Evolutionary conservation across 2,888 invertebrate species (phyloP), one percentile per base, ranked within the genome.

Genomic region (Orgyia antiqua): DNA sequence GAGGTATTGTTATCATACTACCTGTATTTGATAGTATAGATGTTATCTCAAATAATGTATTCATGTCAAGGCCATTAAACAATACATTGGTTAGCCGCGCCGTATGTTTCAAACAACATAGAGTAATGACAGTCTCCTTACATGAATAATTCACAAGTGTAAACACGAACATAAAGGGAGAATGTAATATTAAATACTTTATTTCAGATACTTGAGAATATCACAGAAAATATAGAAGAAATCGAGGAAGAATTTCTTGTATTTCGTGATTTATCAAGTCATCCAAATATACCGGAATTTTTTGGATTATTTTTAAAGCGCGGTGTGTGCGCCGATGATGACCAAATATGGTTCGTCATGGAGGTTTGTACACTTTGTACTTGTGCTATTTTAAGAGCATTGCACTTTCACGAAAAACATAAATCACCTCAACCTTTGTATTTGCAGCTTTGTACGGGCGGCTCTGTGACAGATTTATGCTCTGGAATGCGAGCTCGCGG

Each of bases 341-440:
- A 92, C 63, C 92, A 93, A 72, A 87, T 94, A 59, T 94, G 94
- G 94, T 91, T 94, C 61, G 93, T 92, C 42, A 93, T 94, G 92
- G 94, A 94, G 90, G 93, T 94, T 65, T 58, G 75, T 58, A 43
- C 18, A 17, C 10, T 15, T 27, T 8, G 1, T 1, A 13, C 13
- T 43, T 33, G 12, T 27, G 37, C 38, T 45, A 51, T 50, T 33
- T 53, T 36, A 36, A 30, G 33, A 24, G n/a, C 31, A 38, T 29
- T 45, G 31, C 33, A 29, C 18, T 39, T 71, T 15, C 39, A 28
- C 30, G 28, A 39, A 41, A 33, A 35, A 25, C 42, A 47, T 53
- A 50, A 47, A 50, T 47, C 42, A 39, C 42, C 7, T 23, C 35
- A 29, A 33, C 39, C 27, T 46, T 56, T 43, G 35, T 37, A 37